Percentiles rank a stretch among this genome's conserved stretches.
These are phyloP conservation scores for Phoebastria nigripes DNA, from an alignment of 2,797 vertebrate species.

Conservation along the genomic window DNA sequence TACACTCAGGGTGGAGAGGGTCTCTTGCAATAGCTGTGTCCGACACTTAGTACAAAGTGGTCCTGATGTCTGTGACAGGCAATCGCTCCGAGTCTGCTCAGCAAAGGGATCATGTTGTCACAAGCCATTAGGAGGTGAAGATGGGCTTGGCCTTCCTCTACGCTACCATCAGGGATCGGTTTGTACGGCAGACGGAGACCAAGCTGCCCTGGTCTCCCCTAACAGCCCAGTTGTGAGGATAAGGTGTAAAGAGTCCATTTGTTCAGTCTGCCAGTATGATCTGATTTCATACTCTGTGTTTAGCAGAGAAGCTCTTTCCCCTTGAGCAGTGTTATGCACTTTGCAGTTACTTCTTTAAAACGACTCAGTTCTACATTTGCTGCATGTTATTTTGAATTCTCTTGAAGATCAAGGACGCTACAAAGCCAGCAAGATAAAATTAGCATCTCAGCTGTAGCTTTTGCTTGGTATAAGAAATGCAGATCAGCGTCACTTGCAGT, in stretches of 20 bases:
- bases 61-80: neutral
- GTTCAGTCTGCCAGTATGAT: neutral
- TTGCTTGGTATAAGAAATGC: conserved; percentile 42
- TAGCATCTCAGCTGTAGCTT: conserved; percentile 54
- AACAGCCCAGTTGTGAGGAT: neutral
- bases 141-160: neutral
- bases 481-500: conserved; percentile 28
- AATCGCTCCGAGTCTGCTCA: fast-evolving
- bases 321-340: conserved; percentile 35
- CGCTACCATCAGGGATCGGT: neutral
- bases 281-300: neutral
- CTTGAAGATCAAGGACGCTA: conserved; percentile 61
- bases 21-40: no score
- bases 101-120: neutral
- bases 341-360: conserved; percentile 54
- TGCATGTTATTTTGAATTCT: conserved; percentile 59
- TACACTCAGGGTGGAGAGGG: neutral
- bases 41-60: fast-evolving
- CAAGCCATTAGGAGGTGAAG: neutral
- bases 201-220: neutral
- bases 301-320: conserved; percentile 39
- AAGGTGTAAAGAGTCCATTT: neutral
- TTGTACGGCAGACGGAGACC: neutral
- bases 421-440: conserved; percentile 65
- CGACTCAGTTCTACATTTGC: conserved; percentile 43